Base-by-base conservation (phyloP, 1,140 invertebrate species). In the Drosophila leontia region DNA sequence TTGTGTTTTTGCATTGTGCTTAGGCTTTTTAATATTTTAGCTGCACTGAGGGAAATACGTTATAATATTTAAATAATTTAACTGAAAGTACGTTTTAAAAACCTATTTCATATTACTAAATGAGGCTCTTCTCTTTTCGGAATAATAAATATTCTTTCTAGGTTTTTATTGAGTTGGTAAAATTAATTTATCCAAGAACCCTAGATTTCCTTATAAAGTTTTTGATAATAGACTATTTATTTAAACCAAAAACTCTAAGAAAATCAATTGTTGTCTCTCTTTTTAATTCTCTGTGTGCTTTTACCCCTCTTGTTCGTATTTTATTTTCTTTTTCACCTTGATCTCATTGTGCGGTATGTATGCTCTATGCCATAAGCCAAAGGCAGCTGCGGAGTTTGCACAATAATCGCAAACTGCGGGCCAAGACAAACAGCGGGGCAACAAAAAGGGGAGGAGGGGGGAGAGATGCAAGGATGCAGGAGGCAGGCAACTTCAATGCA, bases 21-120 rank as follows among this genome's bases (percentile, higher is more conserved):
- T 80, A 84, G 84, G 64, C 85, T 78, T 74, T 87, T 87, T 88
- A 87, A 88, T 87, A 88, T 87, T 88, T 88, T 84, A 87, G 69
- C 59, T 78, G 77, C 72, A 56, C 53, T 56, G 53, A 15, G 35
- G 5, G 19, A 56, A 56, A 37, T 15, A 11, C 0, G 1, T 15
- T 37, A 8, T 23, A 19, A 55, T 8, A 19, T 29, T 29, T 29
- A 29, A 29, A 29, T 7, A 29, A 29, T 29, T 29, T 29, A 29
- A 29, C 3, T 29, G 4, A 29, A 29, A 29, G 26, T 29, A 7
- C 5, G 5, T 7, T 29, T 29, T 29, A 29, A 29, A 29, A 29
- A 29, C 26, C 26, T 5, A 0, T 29, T 29, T 29, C 6, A 29
- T 29, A 29, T 29, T 15, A 13, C 13, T 6, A 5, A n/a, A 12